Conservation (phyloP, 2,797 vertebrate species). For the Danio albolineatus region DNA sequence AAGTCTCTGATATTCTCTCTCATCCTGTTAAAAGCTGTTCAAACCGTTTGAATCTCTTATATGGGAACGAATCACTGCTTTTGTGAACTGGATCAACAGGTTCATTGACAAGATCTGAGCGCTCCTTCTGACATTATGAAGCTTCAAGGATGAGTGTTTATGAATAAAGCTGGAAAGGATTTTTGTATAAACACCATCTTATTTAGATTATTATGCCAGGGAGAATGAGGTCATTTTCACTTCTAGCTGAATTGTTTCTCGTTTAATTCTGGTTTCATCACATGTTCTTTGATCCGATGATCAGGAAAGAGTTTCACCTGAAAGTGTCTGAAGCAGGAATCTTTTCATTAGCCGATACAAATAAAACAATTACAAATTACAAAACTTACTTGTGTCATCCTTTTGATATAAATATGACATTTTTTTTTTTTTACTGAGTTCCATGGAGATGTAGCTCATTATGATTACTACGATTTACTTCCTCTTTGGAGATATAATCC, state of each 20-base stretch:
- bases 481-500: conserved; percentile 32
- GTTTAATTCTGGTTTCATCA: not conserved
- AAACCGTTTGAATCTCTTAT: not conserved
- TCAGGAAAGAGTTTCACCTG: not conserved
- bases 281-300: not conserved
- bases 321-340: not conserved
- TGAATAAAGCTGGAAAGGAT: not conserved
- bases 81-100: conserved; percentile 6
- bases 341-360: not conserved
- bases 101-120: not conserved
- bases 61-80: not conserved
- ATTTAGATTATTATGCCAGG: no score
- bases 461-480: conserved; percentile 12
- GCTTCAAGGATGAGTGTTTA: not conserved
- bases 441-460: conserved; percentile 4
- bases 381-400: conserved; percentile 5
- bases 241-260: not conserved
- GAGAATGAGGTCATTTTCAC: not conserved
- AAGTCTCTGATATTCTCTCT: not conserved
- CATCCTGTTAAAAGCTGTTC: not conserved
- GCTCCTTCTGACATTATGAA: not conserved
- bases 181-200: not conserved
- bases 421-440: not conserved
- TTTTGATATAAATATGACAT: not conserved
- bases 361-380: not conserved